These are phyloP conservation scores for Orientallactaga bullata DNA, from an alignment of 2,113 vertebrate species.

Conservation along the genomic window DNA sequence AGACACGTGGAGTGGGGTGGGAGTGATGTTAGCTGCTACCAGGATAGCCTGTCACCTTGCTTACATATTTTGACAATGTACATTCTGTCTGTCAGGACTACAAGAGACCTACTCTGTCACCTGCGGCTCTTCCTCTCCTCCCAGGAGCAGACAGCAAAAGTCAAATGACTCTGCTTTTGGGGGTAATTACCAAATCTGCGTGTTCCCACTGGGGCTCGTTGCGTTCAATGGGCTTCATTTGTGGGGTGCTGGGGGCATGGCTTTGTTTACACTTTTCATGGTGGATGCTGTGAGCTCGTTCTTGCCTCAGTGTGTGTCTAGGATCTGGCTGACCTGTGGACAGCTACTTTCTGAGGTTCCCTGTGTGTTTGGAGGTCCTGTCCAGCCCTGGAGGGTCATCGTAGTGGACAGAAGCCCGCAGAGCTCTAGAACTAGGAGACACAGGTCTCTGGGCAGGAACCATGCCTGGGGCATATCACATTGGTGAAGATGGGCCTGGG, in stretches of 20 bases:
- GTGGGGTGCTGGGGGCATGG: background rate
- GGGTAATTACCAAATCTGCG: slow-evolving; percentile 86
- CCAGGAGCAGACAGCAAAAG: slow-evolving; percentile 86
- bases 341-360: background rate
- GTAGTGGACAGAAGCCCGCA: background rate
- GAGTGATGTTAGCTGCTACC: background rate
- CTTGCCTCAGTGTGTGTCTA: background rate
- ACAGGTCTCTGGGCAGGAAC: background rate
- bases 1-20: background rate
- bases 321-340: background rate
- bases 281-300: background rate
- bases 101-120: slow-evolving; percentile 88
- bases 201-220: slow-evolving; percentile 67
- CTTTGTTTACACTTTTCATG: background rate
- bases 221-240: slow-evolving; percentile 18
- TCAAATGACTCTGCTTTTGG: slow-evolving; percentile 85
- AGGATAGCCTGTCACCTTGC: slow-evolving; percentile 62
- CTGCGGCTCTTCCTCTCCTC: slow-evolving; percentile 87
- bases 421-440: background rate
- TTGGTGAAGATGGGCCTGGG: background rate
- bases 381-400: background rate
- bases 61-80: slow-evolving; percentile 75
- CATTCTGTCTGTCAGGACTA: slow-evolving; percentile 86
- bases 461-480: background rate
- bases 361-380: background rate